Evolutionary conservation across 2,888 invertebrate genomes (phyloP), one percentile per base, ranked within the genome.

Genomic region (Helleia helle): DNA sequence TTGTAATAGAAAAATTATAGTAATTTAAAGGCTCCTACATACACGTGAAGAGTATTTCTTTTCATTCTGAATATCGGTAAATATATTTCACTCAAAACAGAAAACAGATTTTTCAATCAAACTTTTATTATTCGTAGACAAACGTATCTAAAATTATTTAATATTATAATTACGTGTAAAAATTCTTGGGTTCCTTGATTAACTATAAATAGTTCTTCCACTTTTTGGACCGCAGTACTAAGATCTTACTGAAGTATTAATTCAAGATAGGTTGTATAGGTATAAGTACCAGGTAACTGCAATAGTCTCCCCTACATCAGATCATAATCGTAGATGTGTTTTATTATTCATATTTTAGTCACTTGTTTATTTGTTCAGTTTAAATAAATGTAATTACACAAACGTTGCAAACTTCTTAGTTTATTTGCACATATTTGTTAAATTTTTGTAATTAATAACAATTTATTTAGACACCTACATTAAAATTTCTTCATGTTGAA

Each of bases 401-500:
- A 79, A 80, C 71, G 81, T 85, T 83, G 79, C 76, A 66, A 79
- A 76, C 62, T 79, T 74, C 71, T 72, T 73, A 83, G 83, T 84
- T 84, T 83, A 84, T 83, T 83, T 83, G 80, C 83, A 77, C 62
- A 75, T 74, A 73, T 80, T 76, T 80, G 77, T 84, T 84, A 74
- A 73, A 74, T 72, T 79, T 34, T 70, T 75, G 65, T 75, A 75
- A 71, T 67, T 74, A 72, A 75, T 76, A 57, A 75, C 73, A 76
- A 75, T 81, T 83, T 77, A 80, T 80, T 84, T 81, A 81, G 71
- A 71, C 70, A 65, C 71, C 66, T 50, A 67, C 67, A 66, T 80
- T 74, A 66, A 58, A 66, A 71, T 70, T 73, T 68, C 65, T 69
- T 69, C 71, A 61, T 72, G 73, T 81, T 81, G 67, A 73, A 77